Evolutionary conservation across 2,113 vertebrate genomes (phyloP).

Genomic region (Indicator indicator): DNA sequence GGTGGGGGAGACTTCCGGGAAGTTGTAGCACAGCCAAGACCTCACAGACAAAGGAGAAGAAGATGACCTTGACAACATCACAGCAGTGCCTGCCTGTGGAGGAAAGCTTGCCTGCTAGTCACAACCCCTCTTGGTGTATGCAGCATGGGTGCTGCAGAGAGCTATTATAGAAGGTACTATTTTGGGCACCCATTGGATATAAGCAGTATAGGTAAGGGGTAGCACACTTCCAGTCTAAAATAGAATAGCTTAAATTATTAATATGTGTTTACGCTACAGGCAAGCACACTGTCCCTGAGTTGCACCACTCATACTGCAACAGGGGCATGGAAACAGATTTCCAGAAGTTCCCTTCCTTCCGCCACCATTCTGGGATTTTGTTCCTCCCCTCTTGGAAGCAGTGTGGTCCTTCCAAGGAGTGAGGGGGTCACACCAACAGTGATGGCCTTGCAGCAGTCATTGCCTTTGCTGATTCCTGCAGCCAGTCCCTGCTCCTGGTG

Average conservation of each 20-base stretch:
- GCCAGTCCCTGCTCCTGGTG: accelerated
- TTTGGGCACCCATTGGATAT: not conserved
- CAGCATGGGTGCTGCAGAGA: not conserved
- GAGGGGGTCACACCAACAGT: accelerated
- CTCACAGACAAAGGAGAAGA: not conserved
- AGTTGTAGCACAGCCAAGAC: not conserved
- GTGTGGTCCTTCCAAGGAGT: not conserved
- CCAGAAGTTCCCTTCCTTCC: not conserved
- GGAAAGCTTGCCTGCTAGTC: not conserved
- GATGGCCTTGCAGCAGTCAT: accelerated
- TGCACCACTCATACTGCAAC: accelerated
- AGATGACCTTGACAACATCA: not conserved
- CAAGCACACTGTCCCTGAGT: accelerated
- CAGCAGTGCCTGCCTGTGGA: not conserved
- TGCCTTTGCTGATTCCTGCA: not conserved
- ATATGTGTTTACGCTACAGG: accelerated
- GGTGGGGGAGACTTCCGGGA: not conserved
- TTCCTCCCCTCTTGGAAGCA: not conserved
- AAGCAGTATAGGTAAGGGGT: not conserved
- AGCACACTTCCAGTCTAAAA: not conserved
- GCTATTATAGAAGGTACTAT: not conserved
- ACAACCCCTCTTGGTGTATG: not conserved
- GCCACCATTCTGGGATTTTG: not conserved
- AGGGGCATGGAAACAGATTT: not conserved
- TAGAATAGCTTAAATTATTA: not conserved